These are phyloP conservation scores for Bujurquina vittata DNA, from an alignment of 2,113 vertebrate genomes.

Conservation along the genomic window DNA sequence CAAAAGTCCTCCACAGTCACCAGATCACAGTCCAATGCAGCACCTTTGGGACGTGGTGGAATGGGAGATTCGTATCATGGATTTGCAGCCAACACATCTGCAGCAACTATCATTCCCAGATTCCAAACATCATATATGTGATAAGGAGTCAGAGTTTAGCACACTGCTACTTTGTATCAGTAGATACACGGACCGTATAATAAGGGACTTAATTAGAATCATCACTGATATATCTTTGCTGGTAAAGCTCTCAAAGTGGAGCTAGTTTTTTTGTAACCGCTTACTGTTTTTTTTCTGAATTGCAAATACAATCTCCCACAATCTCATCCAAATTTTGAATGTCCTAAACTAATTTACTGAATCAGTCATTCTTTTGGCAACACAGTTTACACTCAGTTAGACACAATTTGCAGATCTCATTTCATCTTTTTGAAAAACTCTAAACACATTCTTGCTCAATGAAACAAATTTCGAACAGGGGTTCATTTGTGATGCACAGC, in stretches of 20 bases:
- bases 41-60: not conserved
- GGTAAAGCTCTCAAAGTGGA: no score
- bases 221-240: not conserved
- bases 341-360: not conserved
- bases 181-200: not conserved
- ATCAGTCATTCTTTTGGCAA: constrained; percentile 4
- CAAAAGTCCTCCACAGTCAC: not conserved
- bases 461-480: not conserved
- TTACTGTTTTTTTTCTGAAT: not conserved
- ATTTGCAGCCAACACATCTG: not conserved
- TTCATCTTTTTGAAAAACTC: not conserved
- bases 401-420: not conserved
- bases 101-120: not conserved
- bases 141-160: not conserved
- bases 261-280: not conserved
- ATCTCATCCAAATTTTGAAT: not conserved
- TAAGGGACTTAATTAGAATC: not conserved
- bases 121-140: not conserved
- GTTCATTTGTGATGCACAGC: not conserved
- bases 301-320: not conserved
- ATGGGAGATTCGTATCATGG: not conserved
- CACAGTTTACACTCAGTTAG: not conserved
- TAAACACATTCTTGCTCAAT: not conserved
- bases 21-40: not conserved
- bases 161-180: not conserved